Percentiles rank a stretch among this genome's conserved stretches.
phyloP scores from a whole-genome alignment of 2,888 invertebrate genomes.

The Mimas tiliae region DNA sequence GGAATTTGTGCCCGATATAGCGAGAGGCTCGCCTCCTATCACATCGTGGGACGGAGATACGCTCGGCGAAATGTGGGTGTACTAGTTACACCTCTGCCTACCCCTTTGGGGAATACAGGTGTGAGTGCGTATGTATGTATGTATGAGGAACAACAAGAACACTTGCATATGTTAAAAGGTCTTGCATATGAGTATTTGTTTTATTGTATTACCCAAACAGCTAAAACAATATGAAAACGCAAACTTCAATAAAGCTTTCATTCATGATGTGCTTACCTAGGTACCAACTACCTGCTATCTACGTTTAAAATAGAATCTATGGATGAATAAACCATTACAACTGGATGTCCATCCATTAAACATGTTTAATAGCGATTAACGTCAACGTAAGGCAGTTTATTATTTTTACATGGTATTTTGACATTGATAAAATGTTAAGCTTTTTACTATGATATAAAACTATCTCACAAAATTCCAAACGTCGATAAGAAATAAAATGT shows the following conservation, averaged over 20 bases:
- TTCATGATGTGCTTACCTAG: background rate
- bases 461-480: background rate
- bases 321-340: slow-evolving; percentile 28
- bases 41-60: too few relatives aligned
- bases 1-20: too few relatives aligned
- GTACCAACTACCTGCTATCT: too few relatives aligned
- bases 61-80: too few relatives aligned
- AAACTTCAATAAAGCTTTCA: background rate
- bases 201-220: background rate
- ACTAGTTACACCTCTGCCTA: too few relatives aligned
- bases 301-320: slow-evolving; percentile 5
- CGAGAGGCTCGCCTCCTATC: too few relatives aligned
- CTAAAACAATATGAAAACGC: background rate
- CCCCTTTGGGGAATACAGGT: too few relatives aligned
- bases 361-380: slow-evolving; percentile 34
- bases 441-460: slow-evolving; percentile 6
- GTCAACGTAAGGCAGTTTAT: slow-evolving; percentile 34
- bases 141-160: too few relatives aligned
- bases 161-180: too few relatives aligned
- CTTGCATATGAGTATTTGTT: too few relatives aligned
- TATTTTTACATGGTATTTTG: slow-evolving; percentile 29
- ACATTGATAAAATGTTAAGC: slow-evolving; percentile 23
- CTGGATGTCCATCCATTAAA: slow-evolving; percentile 33
- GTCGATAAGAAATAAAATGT: too few relatives aligned
- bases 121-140: too few relatives aligned